A percentile compares a stretch with the other conserved stretches of the same genome.
These are phyloP conservation scores for Scaptomyza caliginosa DNA, from an alignment of 2,888 invertebrate genomes.

Conservation along the genomic window DNA sequence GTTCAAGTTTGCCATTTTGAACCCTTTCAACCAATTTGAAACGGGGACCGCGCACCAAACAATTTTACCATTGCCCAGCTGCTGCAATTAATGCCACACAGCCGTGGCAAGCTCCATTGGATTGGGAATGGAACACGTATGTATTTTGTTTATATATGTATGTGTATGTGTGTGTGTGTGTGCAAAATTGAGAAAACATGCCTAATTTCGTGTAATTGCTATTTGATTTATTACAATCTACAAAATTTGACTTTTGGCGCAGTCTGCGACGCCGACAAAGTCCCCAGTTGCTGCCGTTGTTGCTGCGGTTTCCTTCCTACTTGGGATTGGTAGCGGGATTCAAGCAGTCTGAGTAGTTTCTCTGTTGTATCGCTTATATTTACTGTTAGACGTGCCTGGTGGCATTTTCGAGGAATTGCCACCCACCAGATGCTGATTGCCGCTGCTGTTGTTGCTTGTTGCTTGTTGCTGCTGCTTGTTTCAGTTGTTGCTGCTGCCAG, in stretches of 20 bases:
- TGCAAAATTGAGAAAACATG: slow-evolving; percentile 80
- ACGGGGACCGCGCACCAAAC: slow-evolving; percentile 49
- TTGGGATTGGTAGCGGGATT: slow-evolving; percentile 13
- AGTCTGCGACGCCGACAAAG: slow-evolving; percentile 64
- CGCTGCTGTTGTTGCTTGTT: slow-evolving; percentile 8
- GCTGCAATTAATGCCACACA: slow-evolving; percentile 76
- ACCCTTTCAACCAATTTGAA: slow-evolving; percentile 75
- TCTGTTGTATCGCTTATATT: slow-evolving; percentile 36
- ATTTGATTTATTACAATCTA: slow-evolving; percentile 83
- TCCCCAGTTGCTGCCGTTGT: slow-evolving; percentile 44
- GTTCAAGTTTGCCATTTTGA: slow-evolving; percentile 76
- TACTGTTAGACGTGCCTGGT: slow-evolving; percentile 55
- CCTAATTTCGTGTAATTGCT: slow-evolving; percentile 83
- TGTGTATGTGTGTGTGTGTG: slow-evolving; percentile 33
- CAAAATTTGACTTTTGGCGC: slow-evolving; percentile 82
- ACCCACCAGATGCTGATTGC: slow-evolving; percentile 50
- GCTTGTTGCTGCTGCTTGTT: slow-evolving; percentile 5
- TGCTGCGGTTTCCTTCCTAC: slow-evolving; percentile 6
- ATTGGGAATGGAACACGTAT: slow-evolving; percentile 34
- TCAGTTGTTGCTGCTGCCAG: slow-evolving; percentile 17
- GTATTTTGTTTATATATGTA: slow-evolving; percentile 8
- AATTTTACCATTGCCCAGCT: slow-evolving; percentile 67
- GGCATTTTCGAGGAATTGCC: slow-evolving; percentile 41
- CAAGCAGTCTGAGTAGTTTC: slow-evolving; percentile 34
- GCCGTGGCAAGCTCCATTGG: slow-evolving; percentile 45